Evolutionary conservation across 2,113 vertebrate species (phyloP).

Genomic region (Prionailurus viverrinus): DNA sequence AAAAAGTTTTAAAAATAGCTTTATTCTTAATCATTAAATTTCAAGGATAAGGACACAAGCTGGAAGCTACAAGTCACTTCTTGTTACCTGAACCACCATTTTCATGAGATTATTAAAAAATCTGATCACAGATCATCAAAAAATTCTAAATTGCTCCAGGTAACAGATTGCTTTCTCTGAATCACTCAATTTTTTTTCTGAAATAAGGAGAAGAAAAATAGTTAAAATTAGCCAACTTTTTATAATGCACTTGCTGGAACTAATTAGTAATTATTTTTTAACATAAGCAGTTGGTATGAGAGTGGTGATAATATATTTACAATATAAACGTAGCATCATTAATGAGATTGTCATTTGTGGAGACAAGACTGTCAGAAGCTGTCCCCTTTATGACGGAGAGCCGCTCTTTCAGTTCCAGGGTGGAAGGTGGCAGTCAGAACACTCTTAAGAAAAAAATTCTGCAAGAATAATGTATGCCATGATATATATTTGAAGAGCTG

Average conservation of each 20-base stretch:
- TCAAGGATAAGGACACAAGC: neutral
- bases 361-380: neutral
- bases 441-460: neutral
- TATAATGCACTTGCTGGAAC: slow-evolving; percentile 69
- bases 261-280: slow-evolving; percentile 80
- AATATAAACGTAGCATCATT: slow-evolving; percentile 66
- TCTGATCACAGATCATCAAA: slow-evolving; percentile 43
- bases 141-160: slow-evolving; percentile 62
- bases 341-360: slow-evolving; percentile 62
- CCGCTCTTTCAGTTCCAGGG: neutral
- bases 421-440: neutral
- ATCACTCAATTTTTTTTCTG: slow-evolving; percentile 12
- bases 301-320: slow-evolving; percentile 77
- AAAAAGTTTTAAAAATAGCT: too few relatives aligned
- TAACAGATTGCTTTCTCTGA: slow-evolving; percentile 76
- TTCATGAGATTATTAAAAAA: neutral
- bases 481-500: neutral
- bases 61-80: neutral
- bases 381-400: neutral
- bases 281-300: slow-evolving; percentile 78
- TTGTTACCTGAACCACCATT: neutral
- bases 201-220: slow-evolving; percentile 61
- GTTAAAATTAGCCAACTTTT: slow-evolving; percentile 78
- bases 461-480: neutral
- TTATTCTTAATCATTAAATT: neutral